A percentile compares a stretch with the other conserved stretches of the same genome.
phyloP scores from a whole-genome alignment of 2,113 vertebrate genomes.

The Dicrurus megarhynchus region DNA sequence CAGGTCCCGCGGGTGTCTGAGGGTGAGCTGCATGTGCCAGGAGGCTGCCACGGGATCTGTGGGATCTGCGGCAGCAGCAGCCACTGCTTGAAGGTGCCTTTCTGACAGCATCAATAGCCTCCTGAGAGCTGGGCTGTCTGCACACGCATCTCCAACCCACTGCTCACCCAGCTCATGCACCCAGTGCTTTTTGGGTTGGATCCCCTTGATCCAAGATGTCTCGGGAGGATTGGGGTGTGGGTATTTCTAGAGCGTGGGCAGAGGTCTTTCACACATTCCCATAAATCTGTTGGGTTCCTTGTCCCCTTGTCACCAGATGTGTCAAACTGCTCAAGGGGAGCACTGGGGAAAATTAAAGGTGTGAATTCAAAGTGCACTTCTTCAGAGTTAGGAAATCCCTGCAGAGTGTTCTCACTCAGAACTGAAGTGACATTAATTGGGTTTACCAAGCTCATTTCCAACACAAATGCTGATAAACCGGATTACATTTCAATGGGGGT shows the following conservation, averaged over 20 bases:
- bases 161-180: rapidly evolving
- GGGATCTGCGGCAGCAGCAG: not conserved
- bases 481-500: not conserved
- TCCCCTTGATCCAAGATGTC: not conserved
- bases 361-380: not conserved
- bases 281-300: not conserved
- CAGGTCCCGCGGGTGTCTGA: not conserved
- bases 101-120: not conserved
- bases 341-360: not conserved
- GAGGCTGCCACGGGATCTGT: not conserved
- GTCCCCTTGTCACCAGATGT: not conserved
- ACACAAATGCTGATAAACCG: not conserved
- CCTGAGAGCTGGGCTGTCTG: not conserved
- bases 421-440: not conserved
- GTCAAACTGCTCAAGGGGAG: not conserved
- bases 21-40: rapidly evolving
- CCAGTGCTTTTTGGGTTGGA: rapidly evolving
- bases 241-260: not conserved
- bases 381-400: not conserved
- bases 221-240: not conserved
- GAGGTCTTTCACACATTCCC: not conserved
- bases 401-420: not conserved
- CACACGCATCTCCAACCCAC: not conserved
- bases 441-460: constrained; percentile 31
- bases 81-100: not conserved